Percentiles rank a stretch among this genome's conserved stretches.
Evolutionary conservation across 2,113 vertebrate species (phyloP).

Genomic region (Anolis carolinensis): DNA sequence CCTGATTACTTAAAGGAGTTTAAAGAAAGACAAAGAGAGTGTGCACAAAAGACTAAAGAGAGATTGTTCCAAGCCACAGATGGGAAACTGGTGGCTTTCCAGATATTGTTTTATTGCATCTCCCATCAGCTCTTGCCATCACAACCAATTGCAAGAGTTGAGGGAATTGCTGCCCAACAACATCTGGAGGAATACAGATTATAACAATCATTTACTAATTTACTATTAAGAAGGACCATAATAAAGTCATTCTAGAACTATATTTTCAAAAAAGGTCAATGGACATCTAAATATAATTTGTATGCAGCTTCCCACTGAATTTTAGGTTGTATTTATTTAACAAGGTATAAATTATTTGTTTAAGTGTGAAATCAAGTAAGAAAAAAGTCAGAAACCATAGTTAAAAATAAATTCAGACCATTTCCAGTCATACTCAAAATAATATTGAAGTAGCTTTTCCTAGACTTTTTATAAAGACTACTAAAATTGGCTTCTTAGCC

Average conservation of each 20-base stretch:
- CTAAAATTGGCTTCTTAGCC: background rate
- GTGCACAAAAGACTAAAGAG: background rate
- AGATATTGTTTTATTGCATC: no score
- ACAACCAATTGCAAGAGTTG: no score
- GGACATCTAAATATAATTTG: background rate
- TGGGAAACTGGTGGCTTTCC: no score
- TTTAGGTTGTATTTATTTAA: background rate
- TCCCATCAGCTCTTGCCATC: no score
- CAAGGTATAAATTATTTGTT: background rate
- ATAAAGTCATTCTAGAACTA: background rate
- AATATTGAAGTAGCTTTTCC: background rate
- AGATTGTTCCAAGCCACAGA: background rate
- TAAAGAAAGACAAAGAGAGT: background rate
- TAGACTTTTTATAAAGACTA: background rate
- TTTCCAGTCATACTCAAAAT: background rate
- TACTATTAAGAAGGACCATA: no score
- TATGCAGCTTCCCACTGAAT: background rate
- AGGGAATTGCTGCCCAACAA: no score
- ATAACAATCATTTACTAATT: no score
- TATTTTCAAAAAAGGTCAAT: background rate
- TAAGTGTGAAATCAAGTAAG: background rate
- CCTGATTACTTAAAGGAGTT: background rate
- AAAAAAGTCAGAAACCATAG: background rate
- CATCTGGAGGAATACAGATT: no score
- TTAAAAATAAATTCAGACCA: background rate